phyloP scores from a whole-genome alignment of 2,888 invertebrate genomes.

The Orthosia incerta region DNA sequence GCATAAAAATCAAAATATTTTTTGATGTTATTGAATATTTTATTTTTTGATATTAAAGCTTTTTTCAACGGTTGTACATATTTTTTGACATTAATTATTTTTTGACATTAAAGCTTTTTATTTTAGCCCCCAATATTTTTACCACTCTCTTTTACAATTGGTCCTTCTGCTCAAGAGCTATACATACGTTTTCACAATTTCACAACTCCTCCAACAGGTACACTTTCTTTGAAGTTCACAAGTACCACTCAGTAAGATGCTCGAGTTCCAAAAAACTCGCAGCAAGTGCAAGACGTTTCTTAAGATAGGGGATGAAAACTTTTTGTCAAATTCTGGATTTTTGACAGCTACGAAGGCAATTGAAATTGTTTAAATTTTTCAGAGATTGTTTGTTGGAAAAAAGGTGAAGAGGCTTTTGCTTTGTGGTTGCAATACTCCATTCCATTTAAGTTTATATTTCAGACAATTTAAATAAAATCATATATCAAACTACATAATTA shows the following conservation, averaged over 20 bases:
- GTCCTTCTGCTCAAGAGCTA: constrained; percentile 12
- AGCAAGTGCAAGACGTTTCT: constrained; percentile 60
- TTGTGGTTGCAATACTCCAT: too few relatives aligned
- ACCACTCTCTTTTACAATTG: not conserved
- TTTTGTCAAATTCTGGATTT: constrained; percentile 45
- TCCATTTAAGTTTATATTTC: too few relatives aligned
- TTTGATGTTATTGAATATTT: too few relatives aligned
- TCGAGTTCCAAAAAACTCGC: constrained; percentile 65
- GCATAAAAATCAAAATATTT: too few relatives aligned
- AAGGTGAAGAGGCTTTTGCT: too few relatives aligned
- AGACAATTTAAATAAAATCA: too few relatives aligned
- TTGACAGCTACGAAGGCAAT: not conserved
- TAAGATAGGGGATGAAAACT: constrained; percentile 45
- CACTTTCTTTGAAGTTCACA: constrained; percentile 72
- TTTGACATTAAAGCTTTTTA: not conserved
- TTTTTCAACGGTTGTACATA: too few relatives aligned
- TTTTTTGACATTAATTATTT: too few relatives aligned
- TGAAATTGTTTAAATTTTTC: constrained; percentile 2
- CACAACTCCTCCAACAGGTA: constrained; percentile 27
- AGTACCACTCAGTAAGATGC: constrained; percentile 74
- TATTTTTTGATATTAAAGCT: too few relatives aligned
- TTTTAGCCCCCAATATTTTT: not conserved
- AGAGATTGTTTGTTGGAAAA: not conserved
- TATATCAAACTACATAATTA: too few relatives aligned
- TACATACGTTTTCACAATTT: constrained; percentile 32